phyloP scores from a whole-genome alignment of 2,113 vertebrate genomes.

The Thinocorus orbignyianus region DNA sequence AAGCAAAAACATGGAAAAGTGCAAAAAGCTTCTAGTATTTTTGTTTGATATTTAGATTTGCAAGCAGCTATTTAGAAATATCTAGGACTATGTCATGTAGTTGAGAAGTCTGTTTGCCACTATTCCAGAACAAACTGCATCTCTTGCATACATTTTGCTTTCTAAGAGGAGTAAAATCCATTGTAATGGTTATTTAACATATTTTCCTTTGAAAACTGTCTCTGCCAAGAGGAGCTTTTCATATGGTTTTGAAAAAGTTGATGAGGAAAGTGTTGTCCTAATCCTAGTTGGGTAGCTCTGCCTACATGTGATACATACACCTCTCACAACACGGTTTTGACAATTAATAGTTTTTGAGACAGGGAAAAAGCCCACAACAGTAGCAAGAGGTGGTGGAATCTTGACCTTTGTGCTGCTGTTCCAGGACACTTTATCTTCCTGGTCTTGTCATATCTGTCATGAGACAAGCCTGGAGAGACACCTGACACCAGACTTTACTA shows the following conservation, averaged over 20 bases:
- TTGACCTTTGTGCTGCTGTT: background rate
- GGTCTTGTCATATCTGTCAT: background rate
- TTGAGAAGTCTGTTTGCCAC: background rate
- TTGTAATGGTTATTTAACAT: background rate
- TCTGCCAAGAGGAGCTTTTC: background rate
- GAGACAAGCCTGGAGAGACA: background rate
- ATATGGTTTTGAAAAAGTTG: background rate
- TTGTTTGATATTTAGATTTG: background rate
- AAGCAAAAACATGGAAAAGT: background rate
- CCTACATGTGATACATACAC: fast-evolving
- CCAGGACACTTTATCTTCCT: background rate
- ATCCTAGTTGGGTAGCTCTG: background rate
- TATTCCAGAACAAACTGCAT: background rate
- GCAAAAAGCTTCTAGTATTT: background rate
- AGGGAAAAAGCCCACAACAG: background rate
- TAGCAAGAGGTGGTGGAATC: background rate
- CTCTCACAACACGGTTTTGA: background rate
- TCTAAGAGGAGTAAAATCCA: background rate
- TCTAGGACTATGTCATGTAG: background rate
- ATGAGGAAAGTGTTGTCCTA: background rate
- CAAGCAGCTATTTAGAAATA: background rate
- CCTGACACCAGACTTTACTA: background rate
- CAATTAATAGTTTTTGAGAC: background rate
- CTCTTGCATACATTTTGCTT: background rate
- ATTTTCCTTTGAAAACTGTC: background rate